phyloP scores from a whole-genome alignment of 1,140 invertebrate genomes.

The Catajapyx aquilonaris region DNA sequence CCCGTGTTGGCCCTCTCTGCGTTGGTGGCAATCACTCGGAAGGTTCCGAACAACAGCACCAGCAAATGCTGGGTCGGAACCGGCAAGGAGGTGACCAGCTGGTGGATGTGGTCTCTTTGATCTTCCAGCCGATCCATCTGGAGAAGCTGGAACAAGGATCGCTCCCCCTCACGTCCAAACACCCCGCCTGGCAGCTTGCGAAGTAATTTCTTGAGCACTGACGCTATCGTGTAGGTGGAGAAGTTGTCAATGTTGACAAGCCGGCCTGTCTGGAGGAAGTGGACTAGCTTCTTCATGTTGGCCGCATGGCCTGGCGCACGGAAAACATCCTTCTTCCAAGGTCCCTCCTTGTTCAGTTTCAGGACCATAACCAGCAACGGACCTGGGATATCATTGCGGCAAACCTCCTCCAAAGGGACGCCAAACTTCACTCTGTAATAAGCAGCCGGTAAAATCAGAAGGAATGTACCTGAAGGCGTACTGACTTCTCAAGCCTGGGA shows the following conservation, averaged over 20 bases:
- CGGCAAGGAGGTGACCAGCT: constrained; percentile 71
- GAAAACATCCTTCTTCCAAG: constrained; percentile 79
- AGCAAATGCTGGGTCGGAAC: constrained; percentile 77
- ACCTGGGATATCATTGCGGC: constrained; percentile 80
- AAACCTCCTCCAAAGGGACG: constrained; percentile 67
- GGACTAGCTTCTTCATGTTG: constrained; percentile 88
- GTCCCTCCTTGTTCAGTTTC: constrained; percentile 86
- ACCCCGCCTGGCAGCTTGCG: constrained; percentile 91
- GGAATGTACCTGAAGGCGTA: too few relatives aligned
- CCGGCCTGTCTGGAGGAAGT: constrained; percentile 80
- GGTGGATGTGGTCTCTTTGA: constrained; percentile 78
- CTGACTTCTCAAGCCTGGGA: too few relatives aligned
- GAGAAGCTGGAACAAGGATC: constrained; percentile 57
- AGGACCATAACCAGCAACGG: constrained; percentile 73
- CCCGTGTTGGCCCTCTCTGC: constrained; percentile 69
- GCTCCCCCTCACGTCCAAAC: constrained; percentile 70
- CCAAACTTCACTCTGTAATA: constrained; percentile 67
- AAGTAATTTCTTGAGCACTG: constrained; percentile 94
- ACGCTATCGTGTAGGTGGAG: constrained; percentile 94
- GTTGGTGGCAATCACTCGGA: constrained; percentile 84
- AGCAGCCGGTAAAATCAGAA: too few relatives aligned
- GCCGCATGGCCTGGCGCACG: constrained; percentile 82
- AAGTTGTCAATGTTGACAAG: constrained; percentile 96
- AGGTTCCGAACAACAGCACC: constrained; percentile 90
- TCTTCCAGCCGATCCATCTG: constrained; percentile 43